Conservation (phyloP, 2,888 invertebrate species). For the Hyalella azteca region DNA sequence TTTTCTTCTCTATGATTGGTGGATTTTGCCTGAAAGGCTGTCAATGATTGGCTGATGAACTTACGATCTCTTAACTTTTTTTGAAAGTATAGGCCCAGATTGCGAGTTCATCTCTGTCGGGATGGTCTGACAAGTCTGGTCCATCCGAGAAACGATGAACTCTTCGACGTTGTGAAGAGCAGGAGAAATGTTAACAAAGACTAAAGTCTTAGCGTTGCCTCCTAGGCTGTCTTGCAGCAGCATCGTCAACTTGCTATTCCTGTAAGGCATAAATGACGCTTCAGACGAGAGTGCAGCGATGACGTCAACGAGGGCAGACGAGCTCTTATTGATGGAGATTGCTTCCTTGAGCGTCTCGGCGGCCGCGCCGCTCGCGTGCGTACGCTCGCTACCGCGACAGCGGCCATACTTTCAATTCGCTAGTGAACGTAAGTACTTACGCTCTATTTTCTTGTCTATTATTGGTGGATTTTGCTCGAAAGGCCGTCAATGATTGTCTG, state of each 20-base stretch:
- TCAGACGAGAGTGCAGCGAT: constrained; percentile 67
- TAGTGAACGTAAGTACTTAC: too few species aligned
- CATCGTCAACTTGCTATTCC: constrained; percentile 62
- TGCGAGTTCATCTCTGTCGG: too few species aligned
- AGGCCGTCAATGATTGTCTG: too few species aligned
- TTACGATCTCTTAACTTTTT: too few species aligned
- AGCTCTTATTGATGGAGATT: constrained; percentile 67
- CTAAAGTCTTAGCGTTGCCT: constrained; percentile 68
- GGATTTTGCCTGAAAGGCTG: too few species aligned
- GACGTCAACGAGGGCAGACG: constrained; percentile 68
- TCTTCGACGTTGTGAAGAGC: constrained; percentile 66
- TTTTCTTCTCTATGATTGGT: too few species aligned
- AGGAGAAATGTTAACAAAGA: constrained; percentile 68
- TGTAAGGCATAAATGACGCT: constrained; percentile 66
- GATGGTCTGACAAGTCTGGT: too few species aligned
- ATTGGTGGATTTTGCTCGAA: too few species aligned
- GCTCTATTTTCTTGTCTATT: too few species aligned
- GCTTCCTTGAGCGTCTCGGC: constrained; percentile 68
- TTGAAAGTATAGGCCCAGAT: too few species aligned
- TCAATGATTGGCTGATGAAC: too few species aligned
- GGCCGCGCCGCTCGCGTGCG: constrained; percentile 64
- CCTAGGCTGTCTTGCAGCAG: constrained; percentile 68
- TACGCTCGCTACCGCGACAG: constrained; percentile 66
- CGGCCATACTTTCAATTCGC: too few species aligned
- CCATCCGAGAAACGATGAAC: constrained; percentile 61